These are phyloP conservation scores for Morone saxatilis DNA, from an alignment of 2,113 vertebrate species.

Conservation along the genomic window DNA sequence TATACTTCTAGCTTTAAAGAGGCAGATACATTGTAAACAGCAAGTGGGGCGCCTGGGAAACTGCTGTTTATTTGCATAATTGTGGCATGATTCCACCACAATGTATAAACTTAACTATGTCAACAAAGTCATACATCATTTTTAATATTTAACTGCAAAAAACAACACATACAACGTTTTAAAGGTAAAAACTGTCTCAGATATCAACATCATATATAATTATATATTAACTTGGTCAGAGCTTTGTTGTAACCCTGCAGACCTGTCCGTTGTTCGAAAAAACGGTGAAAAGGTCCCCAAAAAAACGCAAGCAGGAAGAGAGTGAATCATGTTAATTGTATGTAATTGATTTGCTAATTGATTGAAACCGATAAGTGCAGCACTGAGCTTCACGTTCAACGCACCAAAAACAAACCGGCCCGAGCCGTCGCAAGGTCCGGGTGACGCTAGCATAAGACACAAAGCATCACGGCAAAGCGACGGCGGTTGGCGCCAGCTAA, in stretches of 20 bases:
- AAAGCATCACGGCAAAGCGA: conserved; percentile 40
- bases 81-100: no score
- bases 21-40: not conserved
- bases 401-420: conserved; percentile 63
- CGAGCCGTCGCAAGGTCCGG: conserved; percentile 54
- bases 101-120: not conserved
- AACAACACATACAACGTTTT: not conserved
- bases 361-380: not conserved
- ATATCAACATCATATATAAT: no score
- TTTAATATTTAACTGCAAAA: no score
- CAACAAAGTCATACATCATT: not conserved
- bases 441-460: not conserved
- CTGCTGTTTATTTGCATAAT: not conserved
- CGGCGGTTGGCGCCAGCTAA: not conserved
- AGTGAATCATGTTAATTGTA: conserved; percentile 97
- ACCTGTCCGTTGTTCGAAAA: conserved; percentile 94
- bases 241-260: conserved; percentile 88
- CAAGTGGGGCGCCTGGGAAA: not conserved
- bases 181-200: not conserved
- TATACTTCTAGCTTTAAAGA: no score
- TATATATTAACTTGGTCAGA: not conserved
- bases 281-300: conserved; percentile 92
- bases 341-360: not conserved
- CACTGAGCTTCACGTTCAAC: not conserved
- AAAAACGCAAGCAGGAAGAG: conserved; percentile 93